Base-by-base conservation (phyloP, 2,888 invertebrate genomes). In the Epirrhoe tristata region DNA sequence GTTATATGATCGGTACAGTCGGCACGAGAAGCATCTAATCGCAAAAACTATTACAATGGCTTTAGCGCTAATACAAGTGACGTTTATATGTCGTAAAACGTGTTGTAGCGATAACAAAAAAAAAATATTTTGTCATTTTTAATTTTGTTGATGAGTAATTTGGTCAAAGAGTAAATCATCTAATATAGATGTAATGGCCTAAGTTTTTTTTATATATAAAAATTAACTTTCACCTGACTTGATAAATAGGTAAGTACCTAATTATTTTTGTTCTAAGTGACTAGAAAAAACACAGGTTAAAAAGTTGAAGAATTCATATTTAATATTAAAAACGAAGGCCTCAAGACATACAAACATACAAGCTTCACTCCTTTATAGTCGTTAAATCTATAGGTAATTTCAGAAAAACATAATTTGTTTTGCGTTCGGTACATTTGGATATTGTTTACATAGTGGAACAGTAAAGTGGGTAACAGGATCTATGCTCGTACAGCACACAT, bases 61-160 rank as follows among this genome's bases (percentile, higher is more conserved):
- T 78, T n/a, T 77, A 78, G 76, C 77, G 77, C 79, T 80, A 80
- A 81, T 86, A 84, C 12, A 84, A 81, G 71, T 80, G 77, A 79
- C 77, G 75, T 76, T 71, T 77, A 76, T 77, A 76, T 74, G 75
- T 79, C 70, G 73, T 85, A 84, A 84, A 82, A 66, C 67, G 58
- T 32, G 58, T 24, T 36, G 74, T 77, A 73, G 58, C 63, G 77
- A 64, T 65, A 55, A 71, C 73, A 76, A 70, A 76, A 77, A 69
- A 77, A 77, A 64, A 8, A 43, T 5, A 43, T 24, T 24, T 24
- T 24, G 24, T n/a, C n/a, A n/a, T n/a, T n/a, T n/a, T n/a, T n/a
- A n/a, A n/a, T n/a, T n/a, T n/a, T n/a, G n/a, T n/a, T n/a, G n/a
- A n/a, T n/a, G n/a, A n/a, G n/a, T n/a, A n/a, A n/a, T n/a, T n/a